Evolutionary conservation across 1,140 invertebrate genomes (phyloP).

Genomic region (Eubasilissa regina): DNA sequence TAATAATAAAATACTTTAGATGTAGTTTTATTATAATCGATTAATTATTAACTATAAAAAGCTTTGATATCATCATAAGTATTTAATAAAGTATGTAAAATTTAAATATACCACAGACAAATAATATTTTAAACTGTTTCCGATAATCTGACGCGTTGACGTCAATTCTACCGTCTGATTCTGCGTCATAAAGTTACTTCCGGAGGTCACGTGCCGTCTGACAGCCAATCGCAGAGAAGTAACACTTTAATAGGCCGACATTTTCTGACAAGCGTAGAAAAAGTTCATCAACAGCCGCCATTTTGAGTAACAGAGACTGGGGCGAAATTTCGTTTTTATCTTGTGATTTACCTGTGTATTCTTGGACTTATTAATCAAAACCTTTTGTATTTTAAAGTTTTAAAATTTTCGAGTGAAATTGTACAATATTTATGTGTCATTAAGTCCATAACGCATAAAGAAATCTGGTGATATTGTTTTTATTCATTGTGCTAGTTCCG

Average conservation of each 20-base stretch:
- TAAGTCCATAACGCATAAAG: slow-evolving; percentile 67
- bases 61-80: not conserved
- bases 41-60: not conserved
- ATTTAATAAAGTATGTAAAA: slow-evolving; percentile 4
- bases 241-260: slow-evolving; percentile 81
- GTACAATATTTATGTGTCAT: slow-evolving; percentile 68
- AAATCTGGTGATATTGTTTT: slow-evolving; percentile 75
- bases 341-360: slow-evolving; percentile 75
- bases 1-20: not conserved
- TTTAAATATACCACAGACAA: slow-evolving; percentile 29
- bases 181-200: slow-evolving; percentile 68
- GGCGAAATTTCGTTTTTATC: slow-evolving; percentile 80
- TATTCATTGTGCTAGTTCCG: slow-evolving; percentile 77
- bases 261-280: slow-evolving; percentile 93
- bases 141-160: slow-evolving; percentile 63
- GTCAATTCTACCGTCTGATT: slow-evolving; percentile 66
- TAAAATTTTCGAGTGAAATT: slow-evolving; percentile 72
- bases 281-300: slow-evolving; percentile 94
- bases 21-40: not conserved
- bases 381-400: slow-evolving; percentile 72
- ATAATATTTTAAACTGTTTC: slow-evolving; percentile 39
- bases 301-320: slow-evolving; percentile 85
- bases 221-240: slow-evolving; percentile 72
- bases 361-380: slow-evolving; percentile 73
- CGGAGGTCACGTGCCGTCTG: slow-evolving; percentile 73